Evolutionary conservation across 2,888 invertebrate species (phyloP), one percentile per base, ranked within the genome.

Genomic region (Miltochrista miniata): DNA sequence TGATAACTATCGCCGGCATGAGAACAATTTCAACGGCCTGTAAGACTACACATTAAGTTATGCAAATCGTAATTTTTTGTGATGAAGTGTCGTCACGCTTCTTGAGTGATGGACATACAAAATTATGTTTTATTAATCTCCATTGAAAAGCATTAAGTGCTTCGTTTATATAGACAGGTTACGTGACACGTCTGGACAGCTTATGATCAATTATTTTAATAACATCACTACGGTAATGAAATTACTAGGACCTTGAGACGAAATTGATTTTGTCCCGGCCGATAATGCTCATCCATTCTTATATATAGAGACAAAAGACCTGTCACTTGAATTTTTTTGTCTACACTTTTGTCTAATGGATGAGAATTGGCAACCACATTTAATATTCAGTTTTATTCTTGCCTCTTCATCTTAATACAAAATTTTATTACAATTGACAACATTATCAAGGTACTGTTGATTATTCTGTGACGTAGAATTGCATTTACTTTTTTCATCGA

Each of bases 211-310:
- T 77, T 66, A 70, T 72, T 70, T 65, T 55, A 68, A 69, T 72
- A 70, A 61, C 65, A 76, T 72, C 57, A 70, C 66, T 75, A 78
- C 79, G 72, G 54, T 76, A 76, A 81, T 81, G 61, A 61, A 74
- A 73, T 70, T 66, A 67, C 66, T 66, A 44, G 54, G 62, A 64
- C 57, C 42, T 56, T 37, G 12, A 45, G 55, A 54, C 59, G 53
- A 43, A 31, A 31, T 31, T 2, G 8, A 31, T 31, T 31, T 31
- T 7, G 18, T 24, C 18, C 18, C n/a, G 18, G 18, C 2, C 18
- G 5, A 5, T 5, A 24, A 5, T 24, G 2, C 18, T 24, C 3
- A 24, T 4, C 18, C 18, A 24, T 24, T 24, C 2, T 24, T 5
- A 24, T 24, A 24, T 24, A 4, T 24, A 24, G 18, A 24, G 18